Base-by-base conservation (phyloP, 2,888 invertebrate species). In the Osmoderma eremita region DNA sequence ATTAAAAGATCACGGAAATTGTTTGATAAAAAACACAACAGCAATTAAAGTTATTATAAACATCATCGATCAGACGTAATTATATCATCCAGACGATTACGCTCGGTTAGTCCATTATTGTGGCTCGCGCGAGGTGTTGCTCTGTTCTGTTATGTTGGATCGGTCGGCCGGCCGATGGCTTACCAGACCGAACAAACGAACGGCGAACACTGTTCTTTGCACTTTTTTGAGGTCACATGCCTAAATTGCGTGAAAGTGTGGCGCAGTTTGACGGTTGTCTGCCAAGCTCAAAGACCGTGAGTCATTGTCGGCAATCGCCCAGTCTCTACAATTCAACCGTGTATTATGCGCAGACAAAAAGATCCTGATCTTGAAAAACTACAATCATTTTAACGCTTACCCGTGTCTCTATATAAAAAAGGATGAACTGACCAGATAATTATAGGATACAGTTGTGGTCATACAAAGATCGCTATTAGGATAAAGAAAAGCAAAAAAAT, bases 211-310 rank as follows among this genome's bases (percentile, higher is more conserved):
- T 30, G 36, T 17, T 18, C 17, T 53, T 13, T 51, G 22, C 24
- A 30, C 58, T 45, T 30, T 61, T 61, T 61, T 61, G 42, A 61
- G 58, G 58, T 61, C 58, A 18, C 45, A 45, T 30, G 45, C 30
- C 56, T 42, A 45, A 61, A 61, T 61, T 61, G 42, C 58, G 58
- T 61, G 58, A 61, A 61, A 61, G 58, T 61, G 58, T 30, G 45
- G 41, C 24, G 42, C 12, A 45, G 42, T 42, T 58, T 15, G 30
- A 48, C 30, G 58, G 58, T 30, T 30, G 30, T 61, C 58, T 61
- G 15, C 45, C 45, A 45, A 61, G 30, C 24, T 45, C 30, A 12
- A 45, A 45, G 6, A 53, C 30, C 17, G 45, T 61, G 58, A 61
- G 24, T 61, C 58, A 61, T 30, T 30, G 58, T 13, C 42, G 56